These are phyloP conservation scores for Callinectes sapidus DNA, from an alignment of 2,888 invertebrate species.

Conservation along the genomic window DNA sequence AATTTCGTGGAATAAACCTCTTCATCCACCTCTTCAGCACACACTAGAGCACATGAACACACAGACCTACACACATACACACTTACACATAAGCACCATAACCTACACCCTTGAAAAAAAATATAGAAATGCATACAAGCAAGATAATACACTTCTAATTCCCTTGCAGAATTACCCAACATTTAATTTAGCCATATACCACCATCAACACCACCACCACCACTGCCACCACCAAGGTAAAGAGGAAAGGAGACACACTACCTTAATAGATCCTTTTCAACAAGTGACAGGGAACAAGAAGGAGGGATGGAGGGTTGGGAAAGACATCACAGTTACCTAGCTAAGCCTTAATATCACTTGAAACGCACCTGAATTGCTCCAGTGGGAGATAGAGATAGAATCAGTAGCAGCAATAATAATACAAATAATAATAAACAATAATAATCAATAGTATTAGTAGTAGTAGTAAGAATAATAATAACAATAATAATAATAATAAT, in stretches of 20 bases:
- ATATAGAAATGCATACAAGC: not conserved
- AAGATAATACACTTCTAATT: not conserved
- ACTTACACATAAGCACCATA: not conserved
- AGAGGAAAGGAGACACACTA: not conserved
- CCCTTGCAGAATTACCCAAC: not conserved
- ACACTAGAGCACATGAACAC: not conserved
- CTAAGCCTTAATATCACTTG: conserved; percentile 29
- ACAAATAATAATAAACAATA: too few species aligned
- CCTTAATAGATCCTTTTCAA: not conserved
- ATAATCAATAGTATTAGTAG: not conserved
- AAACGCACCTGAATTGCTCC: conserved; percentile 2
- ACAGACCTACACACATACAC: not conserved
- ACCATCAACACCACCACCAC: not conserved
- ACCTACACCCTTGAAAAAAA: not conserved
- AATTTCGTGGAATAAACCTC: conserved; percentile 30
- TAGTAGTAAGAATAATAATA: not conserved
- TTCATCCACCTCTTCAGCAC: not conserved
- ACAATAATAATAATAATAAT: not conserved
- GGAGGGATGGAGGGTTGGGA: not conserved
- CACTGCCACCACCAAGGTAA: not conserved
- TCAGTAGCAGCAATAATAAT: not conserved
- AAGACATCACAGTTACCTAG: conserved; percentile 6
- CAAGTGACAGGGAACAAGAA: not conserved
- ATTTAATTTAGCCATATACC: too few species aligned
- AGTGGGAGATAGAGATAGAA: conserved; percentile 2